Evolutionary conservation across 2,888 invertebrate species (phyloP).

Genomic region (Drosophila helvetica): DNA sequence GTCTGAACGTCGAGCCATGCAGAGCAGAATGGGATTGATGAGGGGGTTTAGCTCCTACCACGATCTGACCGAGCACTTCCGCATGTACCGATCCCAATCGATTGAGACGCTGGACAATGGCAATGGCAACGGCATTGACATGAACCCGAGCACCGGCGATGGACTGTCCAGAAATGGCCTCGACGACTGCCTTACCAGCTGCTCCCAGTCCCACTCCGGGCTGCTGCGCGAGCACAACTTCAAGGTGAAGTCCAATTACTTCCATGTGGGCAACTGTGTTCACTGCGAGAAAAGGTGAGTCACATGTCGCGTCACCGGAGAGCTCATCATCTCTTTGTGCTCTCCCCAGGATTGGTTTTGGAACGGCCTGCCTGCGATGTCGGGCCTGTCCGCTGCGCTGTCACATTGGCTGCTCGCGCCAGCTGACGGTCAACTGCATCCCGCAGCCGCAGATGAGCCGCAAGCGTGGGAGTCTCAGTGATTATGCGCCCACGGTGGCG

Average conservation of each 20-base stretch:
- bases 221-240: constrained; percentile 64
- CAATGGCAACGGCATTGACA: constrained; percentile 53
- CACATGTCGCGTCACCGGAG: neutral
- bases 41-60: constrained; percentile 65
- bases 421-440: constrained; percentile 61
- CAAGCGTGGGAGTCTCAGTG: constrained; percentile 52
- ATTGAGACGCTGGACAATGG: constrained; percentile 65
- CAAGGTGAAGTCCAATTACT: constrained; percentile 62
- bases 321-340: neutral
- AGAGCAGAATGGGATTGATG: constrained; percentile 49
- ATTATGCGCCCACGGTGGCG: constrained; percentile 59
- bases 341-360: constrained; percentile 60
- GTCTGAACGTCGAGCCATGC: constrained; percentile 37
- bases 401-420: constrained; percentile 54
- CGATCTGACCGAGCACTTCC: constrained; percentile 56
- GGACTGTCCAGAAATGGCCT: constrained; percentile 39
- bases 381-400: constrained; percentile 71
- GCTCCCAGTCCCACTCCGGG: constrained; percentile 40
- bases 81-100: constrained; percentile 59
- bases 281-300: constrained; percentile 70
- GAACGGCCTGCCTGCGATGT: constrained; percentile 55
- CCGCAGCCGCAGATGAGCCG: constrained; percentile 54
- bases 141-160: constrained; percentile 65
- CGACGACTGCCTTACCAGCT: constrained; percentile 35
- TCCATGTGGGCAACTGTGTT: constrained; percentile 66